Percentiles rank a stretch among this genome's conserved stretches.
Evolutionary conservation across 2,888 invertebrate species (phyloP).

Genomic region (Volucella inflata): DNA sequence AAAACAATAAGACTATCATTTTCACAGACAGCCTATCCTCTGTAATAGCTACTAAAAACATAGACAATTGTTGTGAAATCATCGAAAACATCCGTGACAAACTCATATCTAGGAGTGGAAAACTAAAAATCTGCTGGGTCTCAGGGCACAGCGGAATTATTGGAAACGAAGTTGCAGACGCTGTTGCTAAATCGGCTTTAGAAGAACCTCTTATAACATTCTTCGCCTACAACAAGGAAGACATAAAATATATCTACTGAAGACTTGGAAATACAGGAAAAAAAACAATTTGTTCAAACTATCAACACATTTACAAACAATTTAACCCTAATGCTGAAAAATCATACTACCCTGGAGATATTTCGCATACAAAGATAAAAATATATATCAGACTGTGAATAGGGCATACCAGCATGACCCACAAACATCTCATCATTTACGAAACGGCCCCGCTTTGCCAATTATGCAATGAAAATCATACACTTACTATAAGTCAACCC

Average conservation of each 20-base stretch:
- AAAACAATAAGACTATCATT: conserved; percentile 20
- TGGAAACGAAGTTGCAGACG: conserved; percentile 30
- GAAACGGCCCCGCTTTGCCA: conserved; percentile 21
- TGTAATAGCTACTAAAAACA: conserved; percentile 32
- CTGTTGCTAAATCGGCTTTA: conserved; percentile 26
- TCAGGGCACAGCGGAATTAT: conserved; percentile 20
- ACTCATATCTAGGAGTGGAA: conserved; percentile 10
- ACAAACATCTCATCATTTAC: conserved; percentile 32
- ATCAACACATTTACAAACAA: conserved; percentile 20
- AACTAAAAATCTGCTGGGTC: conserved; percentile 10
- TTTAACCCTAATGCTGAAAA: conserved; percentile 18
- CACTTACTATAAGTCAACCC: too few relatives aligned
- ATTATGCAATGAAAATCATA: too few relatives aligned
- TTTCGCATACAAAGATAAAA: conserved; percentile 27
- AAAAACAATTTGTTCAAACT: conserved; percentile 32
- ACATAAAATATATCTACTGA: conserved; percentile 10
- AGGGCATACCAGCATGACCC: conserved; percentile 28
- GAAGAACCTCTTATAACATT: conserved; percentile 25
- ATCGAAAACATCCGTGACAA: conserved; percentile 25
- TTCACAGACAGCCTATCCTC: conserved; percentile 46
- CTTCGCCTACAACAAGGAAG: conserved; percentile 25
- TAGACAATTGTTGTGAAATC: conserved; percentile 1
- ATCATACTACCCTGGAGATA: neutral
- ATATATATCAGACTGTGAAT: conserved; percentile 23
- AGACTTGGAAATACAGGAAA: too few relatives aligned